Conservation (phyloP, 1,140 invertebrate genomes). For the Spodoptera frugiperda region DNA sequence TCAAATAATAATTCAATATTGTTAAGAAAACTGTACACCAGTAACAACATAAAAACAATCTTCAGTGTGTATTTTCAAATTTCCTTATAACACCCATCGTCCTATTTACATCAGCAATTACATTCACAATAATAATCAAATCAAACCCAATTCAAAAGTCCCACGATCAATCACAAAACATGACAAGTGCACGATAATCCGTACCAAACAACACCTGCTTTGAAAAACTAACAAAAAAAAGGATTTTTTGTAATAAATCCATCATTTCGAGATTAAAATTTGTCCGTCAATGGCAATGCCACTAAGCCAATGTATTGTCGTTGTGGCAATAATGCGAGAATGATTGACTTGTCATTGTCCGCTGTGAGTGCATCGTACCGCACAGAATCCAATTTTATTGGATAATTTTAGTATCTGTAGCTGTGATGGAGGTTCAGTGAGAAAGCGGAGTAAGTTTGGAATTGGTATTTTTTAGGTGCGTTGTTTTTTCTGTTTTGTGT, state of each 20-base stretch:
- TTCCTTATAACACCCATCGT: neutral
- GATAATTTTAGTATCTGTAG: conserved; percentile 71
- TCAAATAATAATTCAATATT: too few species aligned
- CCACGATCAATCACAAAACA: conserved; percentile 55
- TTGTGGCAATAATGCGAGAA: conserved; percentile 72
- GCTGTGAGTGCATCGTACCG: conserved; percentile 65
- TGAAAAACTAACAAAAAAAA: conserved; percentile 42
- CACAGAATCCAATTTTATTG: conserved; percentile 79
- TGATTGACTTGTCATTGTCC: conserved; percentile 82
- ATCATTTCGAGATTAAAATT: conserved; percentile 76
- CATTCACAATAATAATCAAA: neutral
- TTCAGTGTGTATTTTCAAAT: neutral
- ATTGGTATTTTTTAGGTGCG: conserved; percentile 1
- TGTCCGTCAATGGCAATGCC: conserved; percentile 62
- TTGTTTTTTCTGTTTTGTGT: too few species aligned
- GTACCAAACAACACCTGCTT: conserved; percentile 56
- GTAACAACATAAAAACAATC: neutral
- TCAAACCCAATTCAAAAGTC: conserved; percentile 32
- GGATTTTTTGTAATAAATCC: conserved; percentile 67
- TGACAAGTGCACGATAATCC: conserved; percentile 41
- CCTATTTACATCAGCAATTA: conserved; percentile 37
- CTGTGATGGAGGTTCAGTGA: conserved; percentile 50
- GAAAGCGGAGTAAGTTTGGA: conserved; percentile 57
- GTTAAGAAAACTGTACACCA: too few species aligned
- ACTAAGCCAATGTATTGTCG: conserved; percentile 49